These are phyloP conservation scores for Notocelia uddmanniana DNA, from an alignment of 2,888 invertebrate genomes.

Conservation along the genomic window DNA sequence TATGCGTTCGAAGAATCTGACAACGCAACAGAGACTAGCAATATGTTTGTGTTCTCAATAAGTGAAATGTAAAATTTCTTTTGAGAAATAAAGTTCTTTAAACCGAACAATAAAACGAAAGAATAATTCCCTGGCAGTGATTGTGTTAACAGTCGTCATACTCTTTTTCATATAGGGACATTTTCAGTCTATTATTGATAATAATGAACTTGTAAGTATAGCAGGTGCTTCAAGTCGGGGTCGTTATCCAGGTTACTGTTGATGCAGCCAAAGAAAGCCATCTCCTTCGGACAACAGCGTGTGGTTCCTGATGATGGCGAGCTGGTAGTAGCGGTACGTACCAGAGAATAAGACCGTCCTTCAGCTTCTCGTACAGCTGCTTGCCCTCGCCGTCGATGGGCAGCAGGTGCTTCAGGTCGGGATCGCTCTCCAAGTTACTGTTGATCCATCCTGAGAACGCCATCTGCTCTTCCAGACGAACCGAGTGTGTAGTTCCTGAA, in stretches of 20 bases:
- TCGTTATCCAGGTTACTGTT: constrained; percentile 96
- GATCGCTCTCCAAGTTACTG: constrained; percentile 95
- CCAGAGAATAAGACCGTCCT: constrained; percentile 98
- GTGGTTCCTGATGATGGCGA: constrained; percentile 74
- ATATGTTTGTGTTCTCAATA: too few relatives aligned
- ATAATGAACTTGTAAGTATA: constrained; percentile 89
- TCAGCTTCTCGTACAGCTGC: constrained; percentile 95
- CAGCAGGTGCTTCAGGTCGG: constrained; percentile 94
- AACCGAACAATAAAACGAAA: too few relatives aligned
- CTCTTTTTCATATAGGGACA: too few relatives aligned
- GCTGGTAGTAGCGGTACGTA: constrained; percentile 69
- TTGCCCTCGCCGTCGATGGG: constrained; percentile 97
- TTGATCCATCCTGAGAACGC: constrained; percentile 99
- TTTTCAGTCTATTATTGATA: too few relatives aligned
- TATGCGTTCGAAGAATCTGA: too few relatives aligned
- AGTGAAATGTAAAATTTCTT: too few relatives aligned
- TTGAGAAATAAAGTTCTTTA: too few relatives aligned
- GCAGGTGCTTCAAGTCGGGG: constrained; percentile 94
- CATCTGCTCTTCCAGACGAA: constrained; percentile 96
- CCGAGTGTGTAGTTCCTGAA: constrained; percentile 95
- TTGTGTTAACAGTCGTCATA: too few relatives aligned
- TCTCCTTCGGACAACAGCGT: constrained; percentile 98
- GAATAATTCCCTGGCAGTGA: too few relatives aligned
- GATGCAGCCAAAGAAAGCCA: constrained; percentile 99
- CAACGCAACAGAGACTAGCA: too few relatives aligned